Percentiles rank a stretch among this genome's conserved stretches.
Conservation (phyloP, 53 echinoderm and acorn worm species). For the Patiria pectinifera region DNA sequence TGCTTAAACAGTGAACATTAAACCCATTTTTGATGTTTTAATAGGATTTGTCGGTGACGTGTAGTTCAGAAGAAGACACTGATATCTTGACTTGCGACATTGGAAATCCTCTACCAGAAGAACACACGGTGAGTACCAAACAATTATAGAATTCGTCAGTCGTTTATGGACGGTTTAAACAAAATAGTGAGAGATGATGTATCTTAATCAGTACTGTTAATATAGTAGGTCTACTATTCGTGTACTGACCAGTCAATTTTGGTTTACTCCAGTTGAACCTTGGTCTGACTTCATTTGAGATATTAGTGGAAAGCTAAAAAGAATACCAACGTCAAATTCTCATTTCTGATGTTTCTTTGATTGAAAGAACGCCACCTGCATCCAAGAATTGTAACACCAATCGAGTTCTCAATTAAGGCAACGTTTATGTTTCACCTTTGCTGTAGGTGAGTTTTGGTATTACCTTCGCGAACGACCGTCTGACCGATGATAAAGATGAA, state of each 20-base stretch:
- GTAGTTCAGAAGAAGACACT: constrained; percentile 60
- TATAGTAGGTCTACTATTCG: background rate
- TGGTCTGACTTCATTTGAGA: too few relatives aligned
- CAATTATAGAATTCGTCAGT: too few relatives aligned
- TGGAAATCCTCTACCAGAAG: constrained; percentile 84
- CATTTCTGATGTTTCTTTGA: too few relatives aligned
- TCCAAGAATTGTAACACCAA: background rate
- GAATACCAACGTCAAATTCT: too few relatives aligned
- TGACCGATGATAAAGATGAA: constrained; percentile 29
- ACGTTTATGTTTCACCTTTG: background rate
- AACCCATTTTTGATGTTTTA: constrained; percentile 18
- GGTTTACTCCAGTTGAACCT: background rate
- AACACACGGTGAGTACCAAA: constrained; percentile 66
- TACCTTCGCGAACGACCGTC: constrained; percentile 44
- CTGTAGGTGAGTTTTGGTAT: constrained; percentile 59
- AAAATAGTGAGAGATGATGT: too few relatives aligned
- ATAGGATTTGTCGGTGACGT: constrained; percentile 83
- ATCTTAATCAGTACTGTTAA: background rate
- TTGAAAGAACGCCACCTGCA: background rate
- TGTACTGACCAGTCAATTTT: background rate
- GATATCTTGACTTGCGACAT: constrained; percentile 76
- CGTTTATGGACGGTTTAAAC: too few relatives aligned
- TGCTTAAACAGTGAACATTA: background rate
- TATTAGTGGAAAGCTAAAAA: too few relatives aligned
- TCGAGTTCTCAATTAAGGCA: background rate